Conservation (phyloP, 1,140 invertebrate species). For the Drosophila melanogaster region DNA sequence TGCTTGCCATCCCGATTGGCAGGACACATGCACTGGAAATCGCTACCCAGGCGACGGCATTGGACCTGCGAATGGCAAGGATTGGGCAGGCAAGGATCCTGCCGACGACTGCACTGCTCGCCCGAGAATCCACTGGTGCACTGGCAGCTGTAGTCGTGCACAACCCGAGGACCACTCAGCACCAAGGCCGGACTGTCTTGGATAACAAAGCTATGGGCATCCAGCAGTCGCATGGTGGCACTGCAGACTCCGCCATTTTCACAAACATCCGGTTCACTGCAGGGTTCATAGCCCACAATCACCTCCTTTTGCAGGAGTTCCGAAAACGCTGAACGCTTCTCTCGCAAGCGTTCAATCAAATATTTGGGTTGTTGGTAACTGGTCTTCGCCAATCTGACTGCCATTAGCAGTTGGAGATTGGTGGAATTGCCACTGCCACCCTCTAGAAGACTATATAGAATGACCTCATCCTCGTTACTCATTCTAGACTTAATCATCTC, state of each 20-base stretch:
- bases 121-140: slow-evolving; percentile 93
- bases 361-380: slow-evolving; percentile 87
- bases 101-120: slow-evolving; percentile 91
- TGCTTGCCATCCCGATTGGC: slow-evolving; percentile 90
- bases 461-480: slow-evolving; percentile 87
- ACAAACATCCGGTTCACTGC: slow-evolving; percentile 86
- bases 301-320: slow-evolving; percentile 87
- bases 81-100: slow-evolving; percentile 96
- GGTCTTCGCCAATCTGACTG: slow-evolving; percentile 85
- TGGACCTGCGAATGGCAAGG: slow-evolving; percentile 93
- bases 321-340: slow-evolving; percentile 88
- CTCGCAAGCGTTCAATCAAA: slow-evolving; percentile 87
- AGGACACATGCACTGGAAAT: slow-evolving; percentile 93
- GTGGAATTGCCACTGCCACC: slow-evolving; percentile 84
- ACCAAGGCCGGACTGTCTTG: slow-evolving; percentile 92
- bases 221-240: slow-evolving; percentile 89
- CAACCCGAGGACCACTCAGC: slow-evolving; percentile 91
- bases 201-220: slow-evolving; percentile 87
- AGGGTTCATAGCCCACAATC: slow-evolving; percentile 90
- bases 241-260: slow-evolving; percentile 92
- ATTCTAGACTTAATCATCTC: slow-evolving; percentile 89
- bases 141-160: slow-evolving; percentile 91
- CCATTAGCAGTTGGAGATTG: slow-evolving; percentile 89
- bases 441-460: slow-evolving; percentile 90
- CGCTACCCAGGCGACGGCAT: slow-evolving; percentile 92